Evolutionary conservation across 2,797 vertebrate species (phyloP).

Genomic region (Squalus acanthias): DNA sequence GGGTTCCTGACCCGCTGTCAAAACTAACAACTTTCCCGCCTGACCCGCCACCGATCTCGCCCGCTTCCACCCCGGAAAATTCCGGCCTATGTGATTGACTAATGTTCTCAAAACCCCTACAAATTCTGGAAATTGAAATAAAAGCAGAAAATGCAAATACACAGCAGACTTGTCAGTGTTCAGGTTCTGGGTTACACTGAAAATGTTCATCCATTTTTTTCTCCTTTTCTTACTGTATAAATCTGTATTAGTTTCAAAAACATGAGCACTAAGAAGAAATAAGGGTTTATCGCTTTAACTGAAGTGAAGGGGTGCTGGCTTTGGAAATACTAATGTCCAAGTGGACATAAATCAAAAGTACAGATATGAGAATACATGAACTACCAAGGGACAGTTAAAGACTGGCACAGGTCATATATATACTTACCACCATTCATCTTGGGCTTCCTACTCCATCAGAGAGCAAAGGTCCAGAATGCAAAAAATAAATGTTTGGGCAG

Average conservation of each 20-base stretch:
- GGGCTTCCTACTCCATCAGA: not conserved
- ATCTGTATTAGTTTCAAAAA: not conserved
- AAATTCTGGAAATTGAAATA: not conserved
- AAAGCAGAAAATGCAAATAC: not conserved
- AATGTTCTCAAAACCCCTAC: not conserved
- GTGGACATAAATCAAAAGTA: not conserved
- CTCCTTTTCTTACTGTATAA: not conserved
- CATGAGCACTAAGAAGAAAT: not conserved
- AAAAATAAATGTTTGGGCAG: not conserved
- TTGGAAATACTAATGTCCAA: not conserved
- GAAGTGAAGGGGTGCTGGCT: not conserved
- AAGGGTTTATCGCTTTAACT: too few relatives aligned
- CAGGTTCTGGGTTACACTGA: not conserved
- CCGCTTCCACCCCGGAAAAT: too few relatives aligned
- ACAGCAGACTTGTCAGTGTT: not conserved
- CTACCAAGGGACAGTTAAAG: not conserved
- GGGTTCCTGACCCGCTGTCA: too few relatives aligned
- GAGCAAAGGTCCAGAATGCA: not conserved
- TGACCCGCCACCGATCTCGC: too few relatives aligned
- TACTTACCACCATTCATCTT: not conserved
- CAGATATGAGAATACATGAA: not conserved
- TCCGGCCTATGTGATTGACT: too few relatives aligned
- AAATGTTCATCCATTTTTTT: not conserved
- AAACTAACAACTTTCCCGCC: too few relatives aligned
- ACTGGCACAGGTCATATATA: not conserved